These are phyloP conservation scores for Pinna nobilis DNA, from an alignment of 1,140 invertebrate species.

Conservation along the genomic window DNA sequence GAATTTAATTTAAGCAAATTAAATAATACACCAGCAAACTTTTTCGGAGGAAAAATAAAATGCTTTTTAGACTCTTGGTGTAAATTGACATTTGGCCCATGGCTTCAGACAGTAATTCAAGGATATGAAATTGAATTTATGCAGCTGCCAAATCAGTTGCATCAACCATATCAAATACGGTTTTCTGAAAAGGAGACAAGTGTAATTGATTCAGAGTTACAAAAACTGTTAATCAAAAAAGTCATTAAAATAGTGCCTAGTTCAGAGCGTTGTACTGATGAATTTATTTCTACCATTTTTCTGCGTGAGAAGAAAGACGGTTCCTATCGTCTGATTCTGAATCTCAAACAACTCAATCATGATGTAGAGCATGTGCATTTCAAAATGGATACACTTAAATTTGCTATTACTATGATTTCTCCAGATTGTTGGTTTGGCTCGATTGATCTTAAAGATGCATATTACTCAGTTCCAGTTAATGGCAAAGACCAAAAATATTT, in stretches of 20 bases:
- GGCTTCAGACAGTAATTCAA: too few relatives aligned
- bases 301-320: constrained; percentile 31
- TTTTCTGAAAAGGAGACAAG: constrained; percentile 13
- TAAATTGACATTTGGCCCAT: background rate
- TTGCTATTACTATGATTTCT: constrained; percentile 23
- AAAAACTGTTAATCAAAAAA: constrained; percentile 20
- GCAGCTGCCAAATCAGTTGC: background rate
- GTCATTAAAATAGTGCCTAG: constrained; percentile 7
- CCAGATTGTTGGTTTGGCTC: constrained; percentile 34
- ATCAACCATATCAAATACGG: constrained; percentile 18
- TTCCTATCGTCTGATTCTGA: constrained; percentile 30
- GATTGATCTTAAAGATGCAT: constrained; percentile 43
- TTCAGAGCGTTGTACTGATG: background rate
- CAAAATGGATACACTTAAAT: constrained; percentile 40
- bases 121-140: constrained; percentile 16
- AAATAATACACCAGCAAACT: background rate
- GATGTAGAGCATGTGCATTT: constrained; percentile 45
- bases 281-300: constrained; percentile 49
- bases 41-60: background rate
- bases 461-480: constrained; percentile 42
- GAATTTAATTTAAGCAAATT: too few relatives aligned
- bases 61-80: background rate
- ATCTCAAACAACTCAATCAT: constrained; percentile 40
- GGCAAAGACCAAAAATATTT: constrained; percentile 32
- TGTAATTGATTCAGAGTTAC: constrained; percentile 15